A percentile compares a stretch with the other conserved stretches of the same genome.
phyloP scores from a whole-genome alignment of 2,797 vertebrate genomes.

The Micrastur ruficollis region DNA sequence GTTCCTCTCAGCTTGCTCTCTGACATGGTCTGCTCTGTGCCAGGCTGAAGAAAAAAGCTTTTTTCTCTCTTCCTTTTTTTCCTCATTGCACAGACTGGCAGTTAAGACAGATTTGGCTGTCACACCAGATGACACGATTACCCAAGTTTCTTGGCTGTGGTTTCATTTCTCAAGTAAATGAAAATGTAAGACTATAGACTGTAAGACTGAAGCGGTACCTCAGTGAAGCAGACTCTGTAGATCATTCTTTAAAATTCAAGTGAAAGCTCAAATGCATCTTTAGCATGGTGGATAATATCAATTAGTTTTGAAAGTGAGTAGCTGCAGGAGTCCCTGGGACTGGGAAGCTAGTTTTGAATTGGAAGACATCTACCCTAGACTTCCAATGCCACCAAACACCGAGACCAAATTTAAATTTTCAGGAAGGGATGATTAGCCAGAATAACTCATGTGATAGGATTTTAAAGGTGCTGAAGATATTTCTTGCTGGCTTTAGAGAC shows the following conservation, averaged over 20 bases:
- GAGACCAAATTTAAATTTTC: background rate
- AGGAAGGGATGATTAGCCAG: background rate
- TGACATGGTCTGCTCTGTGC: accelerated
- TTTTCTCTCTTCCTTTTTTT: background rate
- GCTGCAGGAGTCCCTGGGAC: background rate
- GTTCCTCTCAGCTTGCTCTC: background rate
- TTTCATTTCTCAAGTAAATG: conserved; percentile 30
- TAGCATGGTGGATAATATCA: background rate
- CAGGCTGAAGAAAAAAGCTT: background rate
- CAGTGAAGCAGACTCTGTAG: background rate
- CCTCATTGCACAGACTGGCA: background rate
- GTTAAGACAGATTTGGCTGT: conserved; percentile 9
- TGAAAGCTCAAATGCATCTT: background rate
- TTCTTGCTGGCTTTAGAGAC: background rate
- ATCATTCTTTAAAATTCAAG: background rate
- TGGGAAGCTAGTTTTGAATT: background rate
- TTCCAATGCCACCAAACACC: background rate
- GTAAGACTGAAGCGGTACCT: background rate
- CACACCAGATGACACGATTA: background rate
- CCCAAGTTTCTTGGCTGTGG: background rate
- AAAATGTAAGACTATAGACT: background rate
- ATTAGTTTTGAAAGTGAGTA: background rate
- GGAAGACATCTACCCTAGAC: background rate
- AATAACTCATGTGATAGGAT: background rate
- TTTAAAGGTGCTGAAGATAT: background rate